Conservation (phyloP, 2,888 invertebrate genomes). For the Arrhopalites spinosus region DNA sequence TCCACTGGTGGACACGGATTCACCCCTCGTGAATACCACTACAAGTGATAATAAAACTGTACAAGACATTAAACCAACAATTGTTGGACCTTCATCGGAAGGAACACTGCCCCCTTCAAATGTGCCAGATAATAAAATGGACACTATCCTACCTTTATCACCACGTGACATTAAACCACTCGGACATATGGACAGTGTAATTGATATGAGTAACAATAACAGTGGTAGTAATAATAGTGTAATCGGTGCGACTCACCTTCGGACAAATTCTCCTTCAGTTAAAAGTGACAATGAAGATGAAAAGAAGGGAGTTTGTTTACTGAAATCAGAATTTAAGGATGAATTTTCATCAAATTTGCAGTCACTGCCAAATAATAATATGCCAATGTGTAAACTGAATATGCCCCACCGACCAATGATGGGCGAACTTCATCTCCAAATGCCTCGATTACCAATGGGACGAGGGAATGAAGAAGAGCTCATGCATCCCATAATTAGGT, state of each 20-base stretch:
- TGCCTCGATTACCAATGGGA: slow-evolving; percentile 5
- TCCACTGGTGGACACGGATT: not conserved
- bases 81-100: not conserved
- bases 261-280: slow-evolving; percentile 15
- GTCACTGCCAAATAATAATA: slow-evolving; percentile 7
- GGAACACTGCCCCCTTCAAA: too few species aligned
- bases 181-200: slow-evolving; percentile 10
- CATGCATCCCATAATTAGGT: slow-evolving; percentile 47
- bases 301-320: slow-evolving; percentile 5
- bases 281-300: slow-evolving; percentile 5
- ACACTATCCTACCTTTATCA: not conserved
- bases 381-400: slow-evolving; percentile 19
- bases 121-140: slow-evolving; percentile 25
- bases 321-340: slow-evolving; percentile 6
- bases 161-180: slow-evolving; percentile 25
- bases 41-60: slow-evolving; percentile 14
- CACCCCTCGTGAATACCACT: too few species aligned
- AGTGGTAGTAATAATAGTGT: not conserved
- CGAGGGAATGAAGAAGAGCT: slow-evolving; percentile 11
- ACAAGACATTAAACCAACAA: not conserved
- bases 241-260: slow-evolving; percentile 9
- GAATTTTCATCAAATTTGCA: slow-evolving; percentile 9
- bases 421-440: slow-evolving; percentile 27
- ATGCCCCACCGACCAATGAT: slow-evolving; percentile 38
- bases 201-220: slow-evolving; percentile 9